Percentiles rank a stretch among this genome's conserved stretches.
phyloP scores from a whole-genome alignment of 2,797 vertebrate genomes.

The Dallia pectoralis region DNA sequence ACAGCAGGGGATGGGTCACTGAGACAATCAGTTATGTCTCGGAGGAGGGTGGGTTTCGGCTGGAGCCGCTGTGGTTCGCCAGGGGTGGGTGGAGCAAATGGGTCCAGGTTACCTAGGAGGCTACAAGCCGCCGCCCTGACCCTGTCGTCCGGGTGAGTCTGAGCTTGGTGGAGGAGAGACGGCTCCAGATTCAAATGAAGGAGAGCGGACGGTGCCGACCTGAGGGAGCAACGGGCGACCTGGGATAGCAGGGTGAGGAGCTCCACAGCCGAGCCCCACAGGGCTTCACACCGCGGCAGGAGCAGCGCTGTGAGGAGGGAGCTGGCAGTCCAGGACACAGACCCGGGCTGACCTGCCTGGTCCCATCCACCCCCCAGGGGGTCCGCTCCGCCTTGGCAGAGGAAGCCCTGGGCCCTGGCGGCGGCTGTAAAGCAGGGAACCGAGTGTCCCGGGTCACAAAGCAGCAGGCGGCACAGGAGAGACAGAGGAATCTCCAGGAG shows the following conservation, averaged over 20 bases:
- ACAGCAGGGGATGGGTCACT: conserved; percentile 59
- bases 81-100: conserved; percentile 30
- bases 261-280: conserved; percentile 71
- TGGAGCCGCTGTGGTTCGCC: neutral
- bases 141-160: conserved; percentile 71
- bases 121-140: conserved; percentile 80
- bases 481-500: conserved; percentile 82
- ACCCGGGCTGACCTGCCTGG: conserved; percentile 8
- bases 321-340: conserved; percentile 55
- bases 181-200: conserved; percentile 59
- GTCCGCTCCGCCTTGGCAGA: conserved; percentile 35
- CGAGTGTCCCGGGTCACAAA: conserved; percentile 67
- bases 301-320: conserved; percentile 70
- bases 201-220: conserved; percentile 47
- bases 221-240: conserved; percentile 62
- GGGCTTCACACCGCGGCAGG: conserved; percentile 43
- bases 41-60: conserved; percentile 57
- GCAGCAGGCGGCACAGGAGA: conserved; percentile 81
- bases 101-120: conserved; percentile 77
- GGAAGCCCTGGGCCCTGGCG: conserved; percentile 55
- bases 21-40: conserved; percentile 58
- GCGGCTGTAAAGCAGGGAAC: conserved; percentile 51
- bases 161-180: conserved; percentile 65
- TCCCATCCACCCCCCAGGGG: conserved; percentile 29
- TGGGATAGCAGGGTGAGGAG: conserved; percentile 82